These are phyloP conservation scores for Myotis myotis DNA, from an alignment of 2,797 vertebrate genomes.

Conservation along the genomic window DNA sequence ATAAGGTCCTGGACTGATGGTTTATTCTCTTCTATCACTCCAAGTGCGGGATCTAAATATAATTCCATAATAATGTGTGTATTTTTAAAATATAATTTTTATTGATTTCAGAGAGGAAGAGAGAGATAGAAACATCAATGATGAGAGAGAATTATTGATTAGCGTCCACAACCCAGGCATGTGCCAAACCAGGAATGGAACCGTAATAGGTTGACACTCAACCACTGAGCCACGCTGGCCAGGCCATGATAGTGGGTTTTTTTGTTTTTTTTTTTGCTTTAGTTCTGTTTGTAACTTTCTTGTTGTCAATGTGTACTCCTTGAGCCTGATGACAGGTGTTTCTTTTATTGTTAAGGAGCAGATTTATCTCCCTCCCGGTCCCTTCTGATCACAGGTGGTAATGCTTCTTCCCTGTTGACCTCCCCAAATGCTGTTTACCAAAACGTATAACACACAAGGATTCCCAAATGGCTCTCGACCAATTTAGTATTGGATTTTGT, in stretches of 20 bases:
- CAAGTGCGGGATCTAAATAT: too few species aligned
- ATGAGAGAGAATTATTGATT: too few species aligned
- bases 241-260: too few species aligned
- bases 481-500: slow-evolving; percentile 58
- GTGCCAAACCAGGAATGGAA: too few species aligned
- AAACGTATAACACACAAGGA: slow-evolving; percentile 24
- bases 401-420: neutral
- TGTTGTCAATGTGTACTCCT: neutral
- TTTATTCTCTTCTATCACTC: neutral
- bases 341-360: slow-evolving; percentile 9
- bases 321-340: neutral
- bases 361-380: neutral
- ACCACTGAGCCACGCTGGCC: too few species aligned
- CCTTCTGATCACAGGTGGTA: neutral
- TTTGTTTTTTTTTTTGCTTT: neutral
- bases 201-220: too few species aligned
- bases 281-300: neutral
- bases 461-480: slow-evolving; percentile 49
- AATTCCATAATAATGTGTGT: neutral
- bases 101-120: too few species aligned
- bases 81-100: too few species aligned
- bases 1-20: neutral
- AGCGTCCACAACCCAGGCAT: too few species aligned
- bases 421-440: slow-evolving; percentile 43
- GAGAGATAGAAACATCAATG: too few species aligned